phyloP scores from a whole-genome alignment of 2,888 invertebrate species.

The Tinea trinotella region DNA sequence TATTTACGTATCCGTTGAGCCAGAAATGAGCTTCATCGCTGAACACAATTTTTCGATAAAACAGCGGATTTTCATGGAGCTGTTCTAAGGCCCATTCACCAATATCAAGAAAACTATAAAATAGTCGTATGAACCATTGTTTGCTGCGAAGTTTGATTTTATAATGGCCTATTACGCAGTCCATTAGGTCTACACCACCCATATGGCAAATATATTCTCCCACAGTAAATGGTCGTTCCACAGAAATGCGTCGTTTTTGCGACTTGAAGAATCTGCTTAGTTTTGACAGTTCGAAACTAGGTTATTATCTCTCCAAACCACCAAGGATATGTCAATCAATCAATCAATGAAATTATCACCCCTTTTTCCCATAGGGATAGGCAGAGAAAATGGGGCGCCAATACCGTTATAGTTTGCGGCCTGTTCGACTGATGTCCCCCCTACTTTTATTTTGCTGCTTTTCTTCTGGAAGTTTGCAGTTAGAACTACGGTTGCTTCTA shows the following conservation, averaged over 20 bases:
- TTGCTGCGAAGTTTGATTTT: slow-evolving; percentile 19
- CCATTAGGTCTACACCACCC: slow-evolving; percentile 25
- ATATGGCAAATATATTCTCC: slow-evolving; percentile 26
- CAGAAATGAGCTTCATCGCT: no score
- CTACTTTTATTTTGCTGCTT: no score
- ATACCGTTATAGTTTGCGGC: background rate
- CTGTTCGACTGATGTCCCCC: no score
- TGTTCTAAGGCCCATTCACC: no score
- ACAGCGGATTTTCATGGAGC: no score
- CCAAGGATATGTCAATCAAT: no score
- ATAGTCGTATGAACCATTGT: slow-evolving; percentile 22
- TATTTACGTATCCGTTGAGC: no score
- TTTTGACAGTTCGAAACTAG: background rate
- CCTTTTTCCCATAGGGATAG: no score
- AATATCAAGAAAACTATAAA: slow-evolving; percentile 21
- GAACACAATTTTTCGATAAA: no score
- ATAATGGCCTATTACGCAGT: slow-evolving; percentile 22
- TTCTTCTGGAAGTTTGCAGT: slow-evolving; percentile 30
- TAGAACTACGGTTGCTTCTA: slow-evolving; percentile 32
- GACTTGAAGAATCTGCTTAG: background rate
- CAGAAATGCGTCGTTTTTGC: background rate
- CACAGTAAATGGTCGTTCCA: slow-evolving; percentile 21
- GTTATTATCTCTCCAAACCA: background rate
- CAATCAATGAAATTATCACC: no score
- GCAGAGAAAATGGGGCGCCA: background rate